Evolutionary conservation across 2,113 vertebrate genomes (phyloP).

Genomic region (Carettochelys insculpta): DNA sequence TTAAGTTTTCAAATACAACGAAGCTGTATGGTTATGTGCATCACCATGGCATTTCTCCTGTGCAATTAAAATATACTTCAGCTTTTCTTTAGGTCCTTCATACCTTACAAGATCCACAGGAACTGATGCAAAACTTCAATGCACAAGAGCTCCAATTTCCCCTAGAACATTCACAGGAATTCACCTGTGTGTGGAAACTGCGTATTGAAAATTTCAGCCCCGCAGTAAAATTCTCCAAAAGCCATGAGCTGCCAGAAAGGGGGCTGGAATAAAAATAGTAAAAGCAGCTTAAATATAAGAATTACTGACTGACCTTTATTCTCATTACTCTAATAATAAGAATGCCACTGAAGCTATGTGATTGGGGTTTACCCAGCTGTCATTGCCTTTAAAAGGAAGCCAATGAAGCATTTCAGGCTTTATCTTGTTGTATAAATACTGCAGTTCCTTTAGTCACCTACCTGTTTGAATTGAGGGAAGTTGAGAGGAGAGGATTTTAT

Average conservation of each 20-base stretch:
- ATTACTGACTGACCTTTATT: not conserved
- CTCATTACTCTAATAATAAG: constrained; percentile 29
- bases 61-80: not conserved
- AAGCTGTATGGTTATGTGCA: not conserved
- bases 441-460: not conserved
- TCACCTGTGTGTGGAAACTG: not conserved
- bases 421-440: constrained; percentile 15
- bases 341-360: not conserved
- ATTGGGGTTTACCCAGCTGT: constrained; percentile 32
- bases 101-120: not conserved
- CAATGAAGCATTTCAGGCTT: not conserved
- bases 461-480: not conserved
- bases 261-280: not conserved
- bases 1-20: no score
- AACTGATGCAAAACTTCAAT: not conserved
- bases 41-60: not conserved
- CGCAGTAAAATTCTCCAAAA: not conserved
- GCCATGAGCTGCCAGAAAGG: not conserved
- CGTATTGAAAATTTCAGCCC: not conserved
- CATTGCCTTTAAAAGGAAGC: constrained; percentile 24
- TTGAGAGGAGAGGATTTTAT: not conserved
- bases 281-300: not conserved
- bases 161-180: not conserved
- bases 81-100: not conserved
- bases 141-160: not conserved